phyloP scores from a whole-genome alignment of 2,113 vertebrate genomes.

The Myiopsitta monachus region DNA sequence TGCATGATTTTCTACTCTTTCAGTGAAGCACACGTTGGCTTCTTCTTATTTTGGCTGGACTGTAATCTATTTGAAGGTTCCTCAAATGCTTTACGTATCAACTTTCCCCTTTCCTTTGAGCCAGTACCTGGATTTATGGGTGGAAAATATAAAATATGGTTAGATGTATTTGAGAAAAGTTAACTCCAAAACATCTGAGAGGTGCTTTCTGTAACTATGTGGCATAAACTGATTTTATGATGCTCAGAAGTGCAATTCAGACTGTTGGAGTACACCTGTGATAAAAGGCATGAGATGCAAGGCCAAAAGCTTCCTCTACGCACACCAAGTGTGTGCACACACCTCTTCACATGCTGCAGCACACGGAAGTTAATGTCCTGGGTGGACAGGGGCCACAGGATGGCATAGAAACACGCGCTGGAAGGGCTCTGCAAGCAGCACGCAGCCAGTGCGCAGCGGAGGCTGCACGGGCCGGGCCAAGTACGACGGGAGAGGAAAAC shows the following conservation, averaged over 20 bases:
- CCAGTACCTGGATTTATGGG: neutral
- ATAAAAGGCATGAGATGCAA: neutral
- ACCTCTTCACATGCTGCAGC: neutral
- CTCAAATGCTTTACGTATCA: neutral
- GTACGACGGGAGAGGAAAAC: neutral
- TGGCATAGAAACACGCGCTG: neutral
- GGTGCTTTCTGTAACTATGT: neutral
- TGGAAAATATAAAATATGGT: neutral
- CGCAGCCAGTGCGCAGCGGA: accelerated
- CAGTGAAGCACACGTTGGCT: neutral
- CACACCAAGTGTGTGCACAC: accelerated
- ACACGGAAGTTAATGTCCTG: neutral
- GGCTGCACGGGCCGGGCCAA: neutral
- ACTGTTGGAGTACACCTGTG: neutral
- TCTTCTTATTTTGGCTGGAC: neutral
- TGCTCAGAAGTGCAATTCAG: neutral
- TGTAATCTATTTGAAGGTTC: neutral
- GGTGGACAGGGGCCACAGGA: neutral
- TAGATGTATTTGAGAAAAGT: neutral
- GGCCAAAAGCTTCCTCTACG: neutral
- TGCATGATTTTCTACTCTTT: neutral
- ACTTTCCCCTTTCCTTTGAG: neutral
- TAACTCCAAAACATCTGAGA: neutral
- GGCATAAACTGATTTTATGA: neutral
- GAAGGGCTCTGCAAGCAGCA: neutral